Base-by-base conservation (phyloP, 1,140 invertebrate genomes). In the Lordiphosa collinella region DNA sequence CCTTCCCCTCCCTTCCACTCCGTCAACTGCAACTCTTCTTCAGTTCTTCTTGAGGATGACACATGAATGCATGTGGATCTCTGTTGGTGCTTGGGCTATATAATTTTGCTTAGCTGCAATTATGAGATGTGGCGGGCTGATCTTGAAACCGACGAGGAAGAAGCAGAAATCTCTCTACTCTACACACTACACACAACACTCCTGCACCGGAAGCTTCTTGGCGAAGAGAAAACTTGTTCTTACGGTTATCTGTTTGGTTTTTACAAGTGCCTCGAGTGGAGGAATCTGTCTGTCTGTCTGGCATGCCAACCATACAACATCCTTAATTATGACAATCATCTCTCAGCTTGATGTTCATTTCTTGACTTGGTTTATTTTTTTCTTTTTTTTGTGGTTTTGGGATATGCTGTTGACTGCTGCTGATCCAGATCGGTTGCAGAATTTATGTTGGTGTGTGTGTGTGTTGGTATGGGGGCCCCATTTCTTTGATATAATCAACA, bases 291-390 rank as follows among this genome's bases (percentile, higher is more conserved):
- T 63, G 16, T 16, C 38, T 43, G 56, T 76, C 73, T 74, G 74
- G 66, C 71, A 82, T 80, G 78, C 78, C 71, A 82, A 51, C 62
- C 75, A 76, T 60, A 65, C 78, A 82, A 68, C 76, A 84, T 82
- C 76, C 78, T 84, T 84, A 82, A 82, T 82, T 84, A 82, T 82
- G 78, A 82, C 76, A 84, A 82, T 84, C 78, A 84, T 69, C 76
- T 69, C 76, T 54, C 76, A 63, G 76, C 61, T 71, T 70, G 71
- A 76, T 67, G 67, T 54, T 70, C 68, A 61, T 72, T 59, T 71
- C 38, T 66, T 50, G 63, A 66, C 63, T 66, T 57, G 47, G 41
- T 55, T 31, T 34, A 14, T 54, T 64, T 53, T 14, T 54, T 16
- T 18, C 16, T 12, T 9, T 11, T 16, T 14, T 3, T 6, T 14